Evolutionary conservation across 2,113 vertebrate genomes (phyloP).

Genomic region (Dascyllus trimaculatus): DNA sequence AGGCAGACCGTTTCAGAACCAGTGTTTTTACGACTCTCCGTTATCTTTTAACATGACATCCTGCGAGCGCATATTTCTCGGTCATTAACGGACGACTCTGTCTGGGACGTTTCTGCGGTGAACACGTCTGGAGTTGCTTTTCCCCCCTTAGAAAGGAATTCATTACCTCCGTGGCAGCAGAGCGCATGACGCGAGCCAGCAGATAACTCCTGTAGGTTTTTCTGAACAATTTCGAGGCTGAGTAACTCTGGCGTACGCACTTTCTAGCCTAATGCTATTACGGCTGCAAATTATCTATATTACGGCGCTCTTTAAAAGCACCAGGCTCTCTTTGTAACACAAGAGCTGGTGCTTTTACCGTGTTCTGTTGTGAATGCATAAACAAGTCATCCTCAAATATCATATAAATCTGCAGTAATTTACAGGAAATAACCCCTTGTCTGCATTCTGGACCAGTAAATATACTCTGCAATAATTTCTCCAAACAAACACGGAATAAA

Average conservation of each 20-base stretch:
- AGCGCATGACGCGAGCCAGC: constrained; percentile 23
- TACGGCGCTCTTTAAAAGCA: not conserved
- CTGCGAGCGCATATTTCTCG: constrained; percentile 22
- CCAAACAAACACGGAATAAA: constrained; percentile 9
- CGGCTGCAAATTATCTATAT: not conserved
- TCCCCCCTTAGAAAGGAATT: constrained; percentile 21
- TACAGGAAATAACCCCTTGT: too few relatives aligned
- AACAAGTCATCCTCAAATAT: not conserved
- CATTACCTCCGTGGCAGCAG: constrained; percentile 29
- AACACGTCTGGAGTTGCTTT: constrained; percentile 35
- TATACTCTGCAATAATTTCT: not conserved
- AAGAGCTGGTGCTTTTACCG: not conserved
- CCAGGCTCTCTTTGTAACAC: not conserved
- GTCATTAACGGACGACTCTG: constrained; percentile 35
- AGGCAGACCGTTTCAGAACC: not conserved
- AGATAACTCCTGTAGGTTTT: not conserved
- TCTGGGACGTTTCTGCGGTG: constrained; percentile 31
- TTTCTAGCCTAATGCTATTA: not conserved
- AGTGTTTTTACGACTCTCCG: constrained; percentile 3
- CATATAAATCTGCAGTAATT: too few relatives aligned
- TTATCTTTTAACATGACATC: constrained; percentile 31
- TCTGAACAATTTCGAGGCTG: not conserved
- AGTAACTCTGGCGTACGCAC: not conserved
- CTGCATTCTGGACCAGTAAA: not conserved
- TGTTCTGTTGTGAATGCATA: not conserved